Evolutionary conservation across 2,797 vertebrate species (phyloP), one percentile per base, ranked within the genome.

Genomic region (Fringilla coelebs): DNA sequence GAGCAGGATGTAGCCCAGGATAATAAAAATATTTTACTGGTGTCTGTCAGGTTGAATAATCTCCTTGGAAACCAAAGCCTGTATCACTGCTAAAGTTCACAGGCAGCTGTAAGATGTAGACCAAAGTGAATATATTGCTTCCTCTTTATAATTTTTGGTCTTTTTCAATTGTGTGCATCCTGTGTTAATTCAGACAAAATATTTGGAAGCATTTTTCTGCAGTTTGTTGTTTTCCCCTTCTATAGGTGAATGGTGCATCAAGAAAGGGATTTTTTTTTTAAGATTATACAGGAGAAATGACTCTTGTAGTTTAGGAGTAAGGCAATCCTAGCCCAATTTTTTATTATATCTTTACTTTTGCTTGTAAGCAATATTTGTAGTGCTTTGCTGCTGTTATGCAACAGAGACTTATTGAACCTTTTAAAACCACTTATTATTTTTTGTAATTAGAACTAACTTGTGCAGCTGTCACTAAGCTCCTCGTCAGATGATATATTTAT

Each of bases 381-480:
- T 85, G 41, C 68, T 94, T 90, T 77, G 60, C 22, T 78, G 58
- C 54, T 77, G 84, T 97, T 96, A 96, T 78, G 93, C 93, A 95
- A 94, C 38, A 65, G 71, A 88, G 82, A 83, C 77, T 96, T 96
- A 91, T 10, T 94, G 78, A 92, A 95, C 95, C 58, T 97, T 97
- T 97, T 94, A 96, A 96, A 94, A 82, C 40, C 48, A 61, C 76
- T 54, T 86, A 92, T 84, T 96, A 52, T 91, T 96, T 88, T 94
- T 95, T 91, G 94, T 85, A 88, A 91, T 89, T 89, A 90, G 87
- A 94, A 82, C 75, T 93, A 87, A 91, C 90, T 96, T 96, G 85
- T 96, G 97, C 98, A 98, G 98, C 98, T 98, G 98, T 98, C 97
- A 97, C 96, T 91, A 94, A 96, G 96, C 97, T 98, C 97, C 88